Percentiles rank a stretch among this genome's conserved stretches.
Conservation (phyloP, 2,797 vertebrate species). For the Pseudomugil tenellus region DNA sequence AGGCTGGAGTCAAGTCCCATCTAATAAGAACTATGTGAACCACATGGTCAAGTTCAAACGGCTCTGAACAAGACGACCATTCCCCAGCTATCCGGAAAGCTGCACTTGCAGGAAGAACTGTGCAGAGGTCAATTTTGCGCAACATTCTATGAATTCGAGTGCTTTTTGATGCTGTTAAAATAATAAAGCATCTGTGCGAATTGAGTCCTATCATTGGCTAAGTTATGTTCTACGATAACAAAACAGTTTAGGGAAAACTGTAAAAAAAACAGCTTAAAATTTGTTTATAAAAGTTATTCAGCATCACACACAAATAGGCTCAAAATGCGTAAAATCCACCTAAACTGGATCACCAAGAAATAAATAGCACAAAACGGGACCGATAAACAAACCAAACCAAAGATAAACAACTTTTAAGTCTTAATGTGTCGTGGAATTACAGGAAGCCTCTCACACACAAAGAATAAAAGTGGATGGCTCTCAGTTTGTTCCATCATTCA, state of each 20-base stretch:
- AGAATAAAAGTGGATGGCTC: not conserved
- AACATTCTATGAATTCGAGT: slow-evolving; percentile 14
- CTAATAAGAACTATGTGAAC: not conserved
- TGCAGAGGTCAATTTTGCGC: slow-evolving; percentile 14
- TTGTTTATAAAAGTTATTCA: not conserved
- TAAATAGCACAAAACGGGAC: not conserved
- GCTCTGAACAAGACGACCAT: slow-evolving; percentile 2
- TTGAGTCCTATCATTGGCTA: not conserved
- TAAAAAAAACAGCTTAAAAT: not conserved
- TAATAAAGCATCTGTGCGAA: not conserved
- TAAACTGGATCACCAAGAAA: slow-evolving; percentile 17
- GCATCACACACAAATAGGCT: slow-evolving; percentile 7
- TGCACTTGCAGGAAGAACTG: slow-evolving; percentile 22
- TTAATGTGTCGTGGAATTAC: not conserved
- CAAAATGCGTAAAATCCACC: not conserved
- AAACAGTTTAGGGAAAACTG: not conserved
- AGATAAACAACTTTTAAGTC: not conserved
- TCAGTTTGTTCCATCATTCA: slow-evolving; percentile 2
- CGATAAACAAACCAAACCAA: slow-evolving; percentile 27
- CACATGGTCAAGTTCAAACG: slow-evolving; percentile 42
- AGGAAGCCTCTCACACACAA: not conserved
- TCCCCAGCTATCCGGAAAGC: slow-evolving; percentile 2
- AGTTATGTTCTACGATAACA: not conserved
- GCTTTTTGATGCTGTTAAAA: not conserved
- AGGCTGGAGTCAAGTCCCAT: slow-evolving; percentile 11